Percentiles rank a stretch among this genome's conserved stretches.
These are phyloP conservation scores for Laothoe populi DNA, from an alignment of 2,888 invertebrate species.

Conservation along the genomic window DNA sequence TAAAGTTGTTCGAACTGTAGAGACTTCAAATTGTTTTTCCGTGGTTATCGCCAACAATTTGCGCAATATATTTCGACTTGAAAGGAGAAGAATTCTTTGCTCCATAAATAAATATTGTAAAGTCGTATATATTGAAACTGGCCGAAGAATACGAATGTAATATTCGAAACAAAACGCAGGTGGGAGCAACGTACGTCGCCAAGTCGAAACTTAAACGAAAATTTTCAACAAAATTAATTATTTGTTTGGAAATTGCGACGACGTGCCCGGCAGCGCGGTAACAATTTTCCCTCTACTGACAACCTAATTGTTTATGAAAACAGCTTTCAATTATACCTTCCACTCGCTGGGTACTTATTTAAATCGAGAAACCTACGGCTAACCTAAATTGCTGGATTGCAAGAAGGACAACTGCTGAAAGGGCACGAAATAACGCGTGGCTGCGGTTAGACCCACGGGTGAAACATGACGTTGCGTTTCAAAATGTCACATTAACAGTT, in stretches of 20 bases:
- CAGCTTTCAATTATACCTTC: conserved; percentile 62
- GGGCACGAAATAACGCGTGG: conserved; percentile 52
- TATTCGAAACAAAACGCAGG: conserved; percentile 43
- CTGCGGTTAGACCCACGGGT: conserved; percentile 54
- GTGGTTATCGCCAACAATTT: background rate
- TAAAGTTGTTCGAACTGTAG: background rate
- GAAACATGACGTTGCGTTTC: conserved; percentile 58
- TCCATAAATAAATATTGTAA: background rate
- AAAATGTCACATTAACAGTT: conserved; percentile 67
- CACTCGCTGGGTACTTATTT: conserved; percentile 46
- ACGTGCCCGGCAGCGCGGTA: conserved; percentile 43
- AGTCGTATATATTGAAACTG: conserved; percentile 23
- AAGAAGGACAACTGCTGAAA: conserved; percentile 45
- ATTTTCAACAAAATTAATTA: conserved; percentile 65
- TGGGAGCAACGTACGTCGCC: conserved; percentile 50
- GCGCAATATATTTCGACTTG: background rate
- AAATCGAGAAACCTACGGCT: conserved; percentile 52
- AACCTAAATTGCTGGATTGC: conserved; percentile 52
- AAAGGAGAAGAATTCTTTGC: background rate
- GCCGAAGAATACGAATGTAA: conserved; percentile 41
- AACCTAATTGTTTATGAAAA: conserved; percentile 67
- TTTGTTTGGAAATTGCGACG: conserved; percentile 61
- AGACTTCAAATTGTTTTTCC: background rate
- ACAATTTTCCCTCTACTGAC: conserved; percentile 53
- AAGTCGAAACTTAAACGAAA: conserved; percentile 45